Evolutionary conservation across 1,140 invertebrate species (phyloP).

Genomic region (Araneus ventricosus): DNA sequence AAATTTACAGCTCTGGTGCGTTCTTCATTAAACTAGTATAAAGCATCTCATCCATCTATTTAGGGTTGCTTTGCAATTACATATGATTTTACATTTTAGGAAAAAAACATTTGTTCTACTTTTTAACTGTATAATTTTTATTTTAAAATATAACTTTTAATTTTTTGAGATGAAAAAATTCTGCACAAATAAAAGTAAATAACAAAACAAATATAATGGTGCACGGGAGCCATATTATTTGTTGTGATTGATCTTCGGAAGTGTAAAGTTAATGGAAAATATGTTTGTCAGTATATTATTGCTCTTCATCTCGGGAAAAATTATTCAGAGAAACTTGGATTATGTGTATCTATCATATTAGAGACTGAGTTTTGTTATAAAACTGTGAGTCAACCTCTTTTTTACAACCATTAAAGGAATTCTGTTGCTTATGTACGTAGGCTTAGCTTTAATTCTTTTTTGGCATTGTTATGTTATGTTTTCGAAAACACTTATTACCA

Average conservation of each 20-base stretch:
- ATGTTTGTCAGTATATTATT: slow-evolving; percentile 26
- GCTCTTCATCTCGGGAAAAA: neutral
- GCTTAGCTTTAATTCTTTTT: slow-evolving; percentile 49
- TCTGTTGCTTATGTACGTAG: slow-evolving; percentile 52
- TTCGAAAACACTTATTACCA: too few relatives aligned
- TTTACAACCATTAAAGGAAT: slow-evolving; percentile 13
- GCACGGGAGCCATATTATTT: slow-evolving; percentile 72
- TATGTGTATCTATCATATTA: neutral
- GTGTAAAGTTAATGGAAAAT: slow-evolving; percentile 50
- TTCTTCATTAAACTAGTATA: too few relatives aligned
- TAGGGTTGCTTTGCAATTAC: too few relatives aligned
- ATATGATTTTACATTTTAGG: too few relatives aligned
- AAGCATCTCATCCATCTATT: too few relatives aligned
- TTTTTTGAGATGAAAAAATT: neutral
- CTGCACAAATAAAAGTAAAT: slow-evolving; percentile 26
- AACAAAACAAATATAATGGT: slow-evolving; percentile 41
- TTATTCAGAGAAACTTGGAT: neutral
- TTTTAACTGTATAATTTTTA: neutral
- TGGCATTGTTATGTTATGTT: neutral
- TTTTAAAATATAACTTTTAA: neutral
- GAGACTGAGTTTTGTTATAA: neutral
- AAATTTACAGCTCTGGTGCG: too few relatives aligned
- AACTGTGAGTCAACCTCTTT: slow-evolving; percentile 47
- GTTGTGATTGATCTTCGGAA: slow-evolving; percentile 72
- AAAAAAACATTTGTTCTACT: neutral